Evolutionary conservation across 2,888 invertebrate genomes (phyloP), one percentile per base, ranked within the genome.

Genomic region (Aphidoletes aphidimyza): DNA sequence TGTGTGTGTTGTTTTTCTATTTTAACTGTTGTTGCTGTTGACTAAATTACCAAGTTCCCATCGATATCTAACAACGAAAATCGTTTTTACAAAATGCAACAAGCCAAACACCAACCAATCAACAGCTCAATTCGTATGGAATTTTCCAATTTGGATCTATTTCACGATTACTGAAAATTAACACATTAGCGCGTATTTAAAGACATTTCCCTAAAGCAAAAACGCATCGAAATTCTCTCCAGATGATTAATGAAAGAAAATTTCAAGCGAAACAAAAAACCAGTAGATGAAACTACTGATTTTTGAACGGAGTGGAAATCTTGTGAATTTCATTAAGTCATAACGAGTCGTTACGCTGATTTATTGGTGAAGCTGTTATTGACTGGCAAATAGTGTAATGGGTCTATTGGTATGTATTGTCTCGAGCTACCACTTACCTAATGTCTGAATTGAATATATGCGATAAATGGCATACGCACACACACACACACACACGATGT

Each of bases 31-130:
- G n/a, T n/a, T n/a, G 54, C 6, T 8, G 6, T 54, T 22, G 30
- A 69, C 30, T 14, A 26, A 69, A 69, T 69, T 69, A 17, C 69
- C 2, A 17, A 69, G 30, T 69, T 69, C 69, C 69, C 69, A 69
- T 34, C 69, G 11, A 69, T 30, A 14, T 11, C 54, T 54, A 54
- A 54, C 54, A 54, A 54, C 22, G 3, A 54, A 54, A 3, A 69
- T 69, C 69, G 30, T 6, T 30, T 30, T 69, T 69, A 69, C 30
- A 2, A 26, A 54, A 54, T 30, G 30, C n/a, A n/a, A 11, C 30
- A 5, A 69, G n/a, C 69, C 26, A 54, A 69, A 69, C n/a, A n/a
- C 30, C 30, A 5, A 69, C 14, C 69, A 69, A 30, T 69, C 69
- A 30, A 1, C 69, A 30, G 14, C 30, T 14, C 30, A 30, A 14